Base-by-base conservation (phyloP, 2,797 vertebrate genomes). In the Syncerus caffer region DNA sequence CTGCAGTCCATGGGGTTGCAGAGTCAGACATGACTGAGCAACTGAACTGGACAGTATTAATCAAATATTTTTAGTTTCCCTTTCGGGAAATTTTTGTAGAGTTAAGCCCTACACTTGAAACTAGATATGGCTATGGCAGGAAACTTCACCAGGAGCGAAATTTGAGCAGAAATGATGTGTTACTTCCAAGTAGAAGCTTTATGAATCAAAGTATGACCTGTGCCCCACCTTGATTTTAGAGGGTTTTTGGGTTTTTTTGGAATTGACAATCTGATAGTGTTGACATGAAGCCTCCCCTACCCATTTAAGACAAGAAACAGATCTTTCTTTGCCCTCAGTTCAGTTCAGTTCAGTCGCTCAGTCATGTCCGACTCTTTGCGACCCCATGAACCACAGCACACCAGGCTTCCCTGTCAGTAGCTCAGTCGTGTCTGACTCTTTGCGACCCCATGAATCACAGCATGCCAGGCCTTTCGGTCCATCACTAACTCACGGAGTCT, bases 401-500 rank as follows among this genome's bases (percentile, higher is more conserved):
- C 17, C 64, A 71, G 64, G n/a, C n/a, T 11, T 38, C 17, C 64
- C n/a, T 21, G 64, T 71, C 58, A 60, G 58, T 60, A 3, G 5
- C 11, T 29, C 25, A 29, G 5, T 27, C 0, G 1, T 13, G 25
- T 60, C 12, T 0, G 0, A 60, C 58, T 60, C 25, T 60, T 60
- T 29, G 12, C 58, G 2, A 29, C 12, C 27, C 27, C 27, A 60
- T 6, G 12, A 29, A 29, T 7, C 0, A 0, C 1, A 60, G 58
- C 5, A 60, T 2, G 0, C 2, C 58, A 29, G 58, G 27, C 58
- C 12, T 29, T 27, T 25, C 2, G 0, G 12, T 29, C 58, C 58
- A 60, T 60, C 27, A 60, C 58, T 5, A 60, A 29, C 58, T 60
- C 58, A 1, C 0, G 5, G 58, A 60, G 58, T 60, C 0, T 2